Percentiles rank a stretch among this genome's conserved stretches.
Conservation (phyloP, 2,797 vertebrate species). For the Anguilla anguilla region DNA sequence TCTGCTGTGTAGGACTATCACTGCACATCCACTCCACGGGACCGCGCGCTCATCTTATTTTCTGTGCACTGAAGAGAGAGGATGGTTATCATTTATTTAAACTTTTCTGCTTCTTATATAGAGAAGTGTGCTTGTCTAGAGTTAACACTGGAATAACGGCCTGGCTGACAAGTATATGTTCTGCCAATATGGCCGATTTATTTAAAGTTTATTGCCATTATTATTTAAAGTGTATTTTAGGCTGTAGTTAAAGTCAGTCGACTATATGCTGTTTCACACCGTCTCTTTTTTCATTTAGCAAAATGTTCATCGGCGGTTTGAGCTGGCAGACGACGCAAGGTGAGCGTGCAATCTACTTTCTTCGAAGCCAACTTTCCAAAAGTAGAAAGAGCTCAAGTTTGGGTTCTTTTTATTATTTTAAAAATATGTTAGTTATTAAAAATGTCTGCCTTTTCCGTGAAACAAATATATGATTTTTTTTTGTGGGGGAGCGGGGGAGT, state of each 20-base stretch:
- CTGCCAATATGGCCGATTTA: slow-evolving; percentile 61
- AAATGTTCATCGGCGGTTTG: slow-evolving; percentile 98
- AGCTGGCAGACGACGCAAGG: slow-evolving; percentile 98
- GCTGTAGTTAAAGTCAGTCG: neutral
- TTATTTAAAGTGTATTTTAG: slow-evolving; percentile 24
- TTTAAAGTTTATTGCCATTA: slow-evolving; percentile 41
- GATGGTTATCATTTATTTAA: slow-evolving; percentile 27
- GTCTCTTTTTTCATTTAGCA: slow-evolving; percentile 76
- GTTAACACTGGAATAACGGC: slow-evolving; percentile 25
- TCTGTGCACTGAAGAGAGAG: neutral
- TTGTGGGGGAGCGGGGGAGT: slow-evolving; percentile 33
- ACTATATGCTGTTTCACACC: slow-evolving; percentile 38
- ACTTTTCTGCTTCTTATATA: slow-evolving; percentile 20
- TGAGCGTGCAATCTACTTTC: slow-evolving; percentile 66
- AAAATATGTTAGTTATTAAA: slow-evolving; percentile 18
- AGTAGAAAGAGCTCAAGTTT: slow-evolving; percentile 30
- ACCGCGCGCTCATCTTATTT: slow-evolving; percentile 9
- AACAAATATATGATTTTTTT: slow-evolving; percentile 20
- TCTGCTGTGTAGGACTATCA: slow-evolving; percentile 34
- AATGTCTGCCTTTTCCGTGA: neutral
- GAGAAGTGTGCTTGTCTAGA: slow-evolving; percentile 4
- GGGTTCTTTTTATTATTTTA: slow-evolving; percentile 42
- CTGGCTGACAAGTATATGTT: slow-evolving; percentile 24
- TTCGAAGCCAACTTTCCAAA: slow-evolving; percentile 40
- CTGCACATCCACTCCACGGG: slow-evolving; percentile 31